Evolutionary conservation across 2,888 invertebrate species (phyloP).

Genomic region (Pharmacophagus antenor): DNA sequence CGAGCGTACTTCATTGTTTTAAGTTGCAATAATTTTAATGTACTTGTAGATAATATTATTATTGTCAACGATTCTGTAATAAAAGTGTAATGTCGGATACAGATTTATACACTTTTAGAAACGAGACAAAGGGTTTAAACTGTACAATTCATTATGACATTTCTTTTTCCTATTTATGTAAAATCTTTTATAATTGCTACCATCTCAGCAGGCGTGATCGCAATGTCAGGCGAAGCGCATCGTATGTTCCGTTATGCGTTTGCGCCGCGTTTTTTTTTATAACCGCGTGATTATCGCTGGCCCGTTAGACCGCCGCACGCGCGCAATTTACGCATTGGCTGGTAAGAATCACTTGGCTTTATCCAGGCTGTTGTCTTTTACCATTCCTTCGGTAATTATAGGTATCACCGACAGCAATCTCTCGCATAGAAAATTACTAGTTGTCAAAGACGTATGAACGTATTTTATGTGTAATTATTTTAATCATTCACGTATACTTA

Average conservation of each 20-base stretch:
- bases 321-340: constrained; percentile 50
- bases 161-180: constrained; percentile 32
- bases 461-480: constrained; percentile 10
- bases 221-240: constrained; percentile 65
- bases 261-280: constrained; percentile 55
- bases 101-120: too few relatives aligned
- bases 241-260: constrained; percentile 66
- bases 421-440: constrained; percentile 14
- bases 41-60: too few relatives aligned
- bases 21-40: too few relatives aligned
- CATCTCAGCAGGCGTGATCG: constrained; percentile 42
- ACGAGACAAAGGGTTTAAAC: too few relatives aligned
- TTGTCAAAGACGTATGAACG: constrained; percentile 3
- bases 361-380: constrained; percentile 50
- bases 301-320: constrained; percentile 68
- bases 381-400: constrained; percentile 43
- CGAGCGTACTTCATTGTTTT: too few relatives aligned
- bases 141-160: not conserved
- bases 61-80: too few relatives aligned
- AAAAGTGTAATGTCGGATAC: too few relatives aligned
- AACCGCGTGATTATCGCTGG: constrained; percentile 61
- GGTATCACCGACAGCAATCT: constrained; percentile 29
- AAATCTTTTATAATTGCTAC: constrained; percentile 24
- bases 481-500: not conserved
- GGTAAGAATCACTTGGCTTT: constrained; percentile 35